Percentiles rank a stretch among this genome's conserved stretches.
Evolutionary conservation across 2,113 vertebrate species (phyloP).

Genomic region (Piprites chloris): DNA sequence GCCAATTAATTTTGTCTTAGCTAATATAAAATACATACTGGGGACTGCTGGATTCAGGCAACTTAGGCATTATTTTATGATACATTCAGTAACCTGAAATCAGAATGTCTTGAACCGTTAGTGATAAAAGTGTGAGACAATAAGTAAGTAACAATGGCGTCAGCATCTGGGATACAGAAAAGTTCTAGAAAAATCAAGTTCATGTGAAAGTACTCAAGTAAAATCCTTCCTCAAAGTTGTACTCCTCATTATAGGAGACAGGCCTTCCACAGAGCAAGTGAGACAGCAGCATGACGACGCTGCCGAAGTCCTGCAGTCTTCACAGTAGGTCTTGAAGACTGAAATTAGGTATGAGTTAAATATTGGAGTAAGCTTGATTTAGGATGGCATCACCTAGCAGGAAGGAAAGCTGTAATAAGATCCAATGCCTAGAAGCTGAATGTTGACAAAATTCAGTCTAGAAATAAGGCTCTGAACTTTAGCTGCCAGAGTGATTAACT

Average conservation of each 20-base stretch:
- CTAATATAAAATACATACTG: background rate
- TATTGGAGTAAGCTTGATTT: background rate
- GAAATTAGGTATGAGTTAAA: background rate
- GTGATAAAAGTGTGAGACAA: background rate
- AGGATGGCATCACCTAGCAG: background rate
- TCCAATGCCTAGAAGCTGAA: background rate
- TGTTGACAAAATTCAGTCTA: conserved; percentile 11
- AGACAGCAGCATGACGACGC: background rate
- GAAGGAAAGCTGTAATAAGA: background rate
- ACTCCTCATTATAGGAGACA: background rate
- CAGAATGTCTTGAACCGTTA: background rate
- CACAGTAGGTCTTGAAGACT: background rate
- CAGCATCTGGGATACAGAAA: background rate
- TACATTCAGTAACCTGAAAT: background rate
- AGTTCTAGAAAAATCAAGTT: background rate
- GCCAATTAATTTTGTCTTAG: conserved; percentile 6
- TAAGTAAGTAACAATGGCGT: background rate
- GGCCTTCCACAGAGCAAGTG: background rate
- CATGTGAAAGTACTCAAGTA: background rate
- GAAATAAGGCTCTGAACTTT: background rate
- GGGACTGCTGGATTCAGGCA: background rate
- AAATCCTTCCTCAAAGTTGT: background rate
- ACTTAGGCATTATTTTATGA: background rate
- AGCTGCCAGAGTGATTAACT: conserved; percentile 21
- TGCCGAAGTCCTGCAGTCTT: background rate